Evolutionary conservation across 2,888 invertebrate species (phyloP), one percentile per base, ranked within the genome.

Genomic region (Vanessa cardui): DNA sequence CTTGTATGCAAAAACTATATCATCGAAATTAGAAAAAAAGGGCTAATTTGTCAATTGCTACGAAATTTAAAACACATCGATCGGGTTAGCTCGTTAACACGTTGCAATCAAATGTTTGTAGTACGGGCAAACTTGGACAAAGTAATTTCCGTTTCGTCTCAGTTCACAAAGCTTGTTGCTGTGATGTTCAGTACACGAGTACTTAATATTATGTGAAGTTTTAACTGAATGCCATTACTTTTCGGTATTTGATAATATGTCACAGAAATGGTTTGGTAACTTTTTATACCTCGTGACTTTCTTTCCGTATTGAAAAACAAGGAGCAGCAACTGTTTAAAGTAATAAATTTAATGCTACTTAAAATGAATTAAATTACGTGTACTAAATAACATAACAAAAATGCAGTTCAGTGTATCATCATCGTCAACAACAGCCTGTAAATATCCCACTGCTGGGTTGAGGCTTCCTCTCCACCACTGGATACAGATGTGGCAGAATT

Each of bases 121-220:
- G 47, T 62, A 62, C 73, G 73, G 78, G 76, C 79, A 75, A 82
- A 84, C 78, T 81, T 83, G 73, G 74, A 66, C 77, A 71, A 76
- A 79, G 82, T 84, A 84, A 85, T 85, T 85, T 85, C 83, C 85
- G 83, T 75, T 80, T 77, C 76, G 77, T 77, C 80, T 80, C 78
- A 75, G 66, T 74, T 74, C 76, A 79, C 79, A 80, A 78, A 82
- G 79, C 80, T 73, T 72, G 76, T 73, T 78, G 76, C 77, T 72
- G 73, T 72, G 69, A 58, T 66, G 64, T 68, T 60, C 46, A 45
- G 54, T 64, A 60, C 68, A 60, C 64, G 66, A 67, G 67, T 64
- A 60, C 59, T 68, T 68, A 58, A 68, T 54, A 58, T 61, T 64
- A 64, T 61, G 65, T 65, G 64, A 67, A 70, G 64, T 70, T 68